Evolutionary conservation across 2,797 vertebrate species (phyloP).

Genomic region (Synanceia verrucosa): DNA sequence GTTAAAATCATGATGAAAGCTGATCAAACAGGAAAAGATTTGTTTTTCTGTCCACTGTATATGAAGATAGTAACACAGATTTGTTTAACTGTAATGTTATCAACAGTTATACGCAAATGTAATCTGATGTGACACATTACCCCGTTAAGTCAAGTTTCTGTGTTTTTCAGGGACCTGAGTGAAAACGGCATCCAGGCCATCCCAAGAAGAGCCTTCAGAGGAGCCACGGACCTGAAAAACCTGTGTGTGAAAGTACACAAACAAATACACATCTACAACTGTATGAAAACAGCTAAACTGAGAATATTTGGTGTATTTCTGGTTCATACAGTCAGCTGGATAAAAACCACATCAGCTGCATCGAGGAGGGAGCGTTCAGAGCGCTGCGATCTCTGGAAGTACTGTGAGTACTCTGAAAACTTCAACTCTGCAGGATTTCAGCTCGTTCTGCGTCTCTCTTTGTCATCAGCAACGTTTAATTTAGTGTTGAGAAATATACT

Average conservation of each 20-base stretch:
- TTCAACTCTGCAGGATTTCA: neutral
- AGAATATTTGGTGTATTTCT: neutral
- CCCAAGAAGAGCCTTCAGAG: constrained; percentile 94
- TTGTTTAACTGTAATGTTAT: too few species aligned
- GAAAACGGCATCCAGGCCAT: constrained; percentile 95
- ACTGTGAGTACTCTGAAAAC: constrained; percentile 86
- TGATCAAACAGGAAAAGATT: too few species aligned
- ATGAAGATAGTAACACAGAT: too few species aligned
- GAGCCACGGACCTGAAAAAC: constrained; percentile 95
- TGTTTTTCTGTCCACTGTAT: too few species aligned
- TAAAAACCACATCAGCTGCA: constrained; percentile 96
- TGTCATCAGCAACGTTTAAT: too few species aligned
- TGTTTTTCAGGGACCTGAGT: constrained; percentile 89
- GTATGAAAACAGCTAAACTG: too few species aligned
- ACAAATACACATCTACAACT: neutral
- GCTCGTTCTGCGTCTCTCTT: neutral
- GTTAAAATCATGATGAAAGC: too few species aligned
- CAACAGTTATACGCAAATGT: too few species aligned
- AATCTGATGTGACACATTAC: too few species aligned
- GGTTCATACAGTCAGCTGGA: constrained; percentile 90
- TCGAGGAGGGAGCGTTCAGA: constrained; percentile 95
- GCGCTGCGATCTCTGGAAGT: constrained; percentile 94
- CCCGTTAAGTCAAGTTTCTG: neutral
- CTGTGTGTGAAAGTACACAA: constrained; percentile 81
- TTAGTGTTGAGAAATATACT: too few species aligned